phyloP scores from a whole-genome alignment of 2,797 vertebrate species.

The Chelonia mydas region DNA sequence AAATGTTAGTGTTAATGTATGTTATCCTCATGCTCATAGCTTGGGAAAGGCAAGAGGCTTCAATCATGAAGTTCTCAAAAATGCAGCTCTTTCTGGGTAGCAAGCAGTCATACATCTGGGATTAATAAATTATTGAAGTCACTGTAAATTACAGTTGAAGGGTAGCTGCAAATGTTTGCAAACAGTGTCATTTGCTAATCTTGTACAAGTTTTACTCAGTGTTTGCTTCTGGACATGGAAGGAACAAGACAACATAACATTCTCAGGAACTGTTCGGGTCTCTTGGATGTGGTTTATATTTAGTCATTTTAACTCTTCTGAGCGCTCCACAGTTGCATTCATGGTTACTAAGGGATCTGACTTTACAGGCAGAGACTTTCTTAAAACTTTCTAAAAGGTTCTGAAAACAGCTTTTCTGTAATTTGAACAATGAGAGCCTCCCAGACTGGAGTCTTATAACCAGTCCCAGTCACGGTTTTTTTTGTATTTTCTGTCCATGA shows the following conservation, averaged over 20 bases:
- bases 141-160: background rate
- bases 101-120: background rate
- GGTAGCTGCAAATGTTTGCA: background rate
- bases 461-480: no score
- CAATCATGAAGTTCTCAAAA: background rate
- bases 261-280: background rate
- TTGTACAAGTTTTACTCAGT: background rate
- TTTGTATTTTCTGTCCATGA: background rate
- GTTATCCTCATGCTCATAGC: background rate
- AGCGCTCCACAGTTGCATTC: rapidly evolving
- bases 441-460: background rate
- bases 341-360: background rate
- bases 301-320: background rate
- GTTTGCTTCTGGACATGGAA: background rate
- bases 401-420: background rate
- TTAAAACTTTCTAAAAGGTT: background rate
- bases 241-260: rapidly evolving
- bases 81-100: background rate
- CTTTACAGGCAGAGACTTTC: background rate
- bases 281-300: background rate
- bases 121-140: background rate
- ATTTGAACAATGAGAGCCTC: background rate
- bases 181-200: background rate
- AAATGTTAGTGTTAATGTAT: background rate
- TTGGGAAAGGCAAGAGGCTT: background rate